A percentile compares a stretch with the other conserved stretches of the same genome.
These are phyloP conservation scores for Malacoraja senta DNA, from an alignment of 2,797 vertebrate genomes.

Conservation along the genomic window DNA sequence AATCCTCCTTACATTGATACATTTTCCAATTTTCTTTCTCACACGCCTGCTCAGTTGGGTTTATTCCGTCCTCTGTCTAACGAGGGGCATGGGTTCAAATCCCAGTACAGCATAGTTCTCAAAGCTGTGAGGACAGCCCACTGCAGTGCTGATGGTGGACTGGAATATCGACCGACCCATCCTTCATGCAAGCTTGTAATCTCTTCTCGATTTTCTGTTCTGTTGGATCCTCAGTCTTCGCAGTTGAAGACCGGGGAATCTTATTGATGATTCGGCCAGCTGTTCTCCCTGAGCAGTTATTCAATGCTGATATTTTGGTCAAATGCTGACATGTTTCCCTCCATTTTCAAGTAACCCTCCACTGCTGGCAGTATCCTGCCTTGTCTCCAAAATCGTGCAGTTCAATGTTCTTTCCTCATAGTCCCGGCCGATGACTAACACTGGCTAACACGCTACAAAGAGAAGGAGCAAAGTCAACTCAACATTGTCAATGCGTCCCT, in stretches of 20 bases:
- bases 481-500: background rate
- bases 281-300: background rate
- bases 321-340: background rate
- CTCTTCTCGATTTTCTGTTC: background rate
- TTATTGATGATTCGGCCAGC: background rate
- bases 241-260: no score
- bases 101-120: background rate
- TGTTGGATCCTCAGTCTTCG: no score
- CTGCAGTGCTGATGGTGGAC: background rate
- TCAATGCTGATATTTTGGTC: background rate
- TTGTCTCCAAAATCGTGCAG: background rate
- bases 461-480: background rate
- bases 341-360: background rate
- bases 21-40: background rate
- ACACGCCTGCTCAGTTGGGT: background rate
- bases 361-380: background rate
- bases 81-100: background rate
- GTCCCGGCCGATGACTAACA: background rate
- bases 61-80: background rate
- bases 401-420: background rate
- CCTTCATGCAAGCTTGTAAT: background rate
- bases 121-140: background rate
- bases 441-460: background rate
- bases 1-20: no score
- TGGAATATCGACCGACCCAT: background rate